Conservation (phyloP, 2,113 vertebrate genomes). For the Lycaon pictus region DNA sequence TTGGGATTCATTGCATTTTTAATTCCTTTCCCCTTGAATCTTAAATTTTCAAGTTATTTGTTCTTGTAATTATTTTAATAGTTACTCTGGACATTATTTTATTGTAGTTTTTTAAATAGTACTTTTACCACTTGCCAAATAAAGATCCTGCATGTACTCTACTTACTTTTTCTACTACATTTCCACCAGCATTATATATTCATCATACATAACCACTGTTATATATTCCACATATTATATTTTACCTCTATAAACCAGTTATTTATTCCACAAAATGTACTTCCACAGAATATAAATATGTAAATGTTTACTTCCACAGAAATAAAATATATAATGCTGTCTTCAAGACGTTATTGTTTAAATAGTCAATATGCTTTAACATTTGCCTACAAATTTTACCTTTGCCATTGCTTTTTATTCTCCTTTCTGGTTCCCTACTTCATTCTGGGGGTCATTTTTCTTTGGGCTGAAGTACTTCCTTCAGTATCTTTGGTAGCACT, state of each 20-base stretch:
- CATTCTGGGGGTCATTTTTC: neutral
- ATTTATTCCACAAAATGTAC: neutral
- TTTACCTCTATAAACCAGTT: neutral
- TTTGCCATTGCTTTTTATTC: neutral
- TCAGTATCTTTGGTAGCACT: neutral
- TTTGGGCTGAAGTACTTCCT: neutral
- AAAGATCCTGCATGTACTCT: neutral
- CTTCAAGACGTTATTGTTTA: neutral
- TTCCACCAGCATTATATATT: neutral
- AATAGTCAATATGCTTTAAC: neutral
- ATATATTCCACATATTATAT: neutral
- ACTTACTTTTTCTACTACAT: neutral
- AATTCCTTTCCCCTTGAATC: neutral
- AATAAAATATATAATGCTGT: neutral
- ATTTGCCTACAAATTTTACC: neutral
- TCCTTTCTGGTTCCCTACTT: neutral
- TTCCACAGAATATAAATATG: neutral
- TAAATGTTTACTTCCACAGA: neutral
- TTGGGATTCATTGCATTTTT: neutral
- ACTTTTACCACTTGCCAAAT: conserved; percentile 19
- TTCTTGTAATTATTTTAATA: neutral
- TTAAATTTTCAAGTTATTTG: neutral
- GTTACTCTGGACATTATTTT: neutral
- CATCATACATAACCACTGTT: neutral
- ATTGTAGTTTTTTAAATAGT: neutral